Conservation (phyloP, 2,888 invertebrate species). For the Ochropleura plecta region DNA sequence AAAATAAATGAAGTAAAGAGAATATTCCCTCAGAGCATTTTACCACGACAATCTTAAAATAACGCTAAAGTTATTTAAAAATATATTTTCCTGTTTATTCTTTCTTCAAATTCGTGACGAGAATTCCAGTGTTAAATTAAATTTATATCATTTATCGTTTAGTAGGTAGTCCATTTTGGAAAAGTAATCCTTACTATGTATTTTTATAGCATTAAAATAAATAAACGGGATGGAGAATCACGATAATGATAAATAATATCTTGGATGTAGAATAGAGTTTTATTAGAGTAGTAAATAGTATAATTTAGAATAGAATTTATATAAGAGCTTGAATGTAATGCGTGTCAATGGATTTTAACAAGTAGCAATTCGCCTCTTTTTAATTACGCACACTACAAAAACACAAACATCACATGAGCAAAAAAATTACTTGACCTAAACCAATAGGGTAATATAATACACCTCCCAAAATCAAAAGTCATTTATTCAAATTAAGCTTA, state of each 20-base stretch:
- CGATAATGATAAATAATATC: background rate
- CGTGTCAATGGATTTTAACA: background rate
- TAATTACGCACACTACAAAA: background rate
- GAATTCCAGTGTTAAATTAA: background rate
- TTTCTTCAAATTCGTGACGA: background rate
- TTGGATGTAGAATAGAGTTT: background rate
- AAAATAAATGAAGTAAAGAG: slow-evolving; percentile 10
- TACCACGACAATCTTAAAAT: background rate
- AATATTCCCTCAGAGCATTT: background rate
- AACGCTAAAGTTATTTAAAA: background rate
- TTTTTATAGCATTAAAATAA: background rate
- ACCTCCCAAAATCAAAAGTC: background rate
- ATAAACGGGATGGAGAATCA: background rate
- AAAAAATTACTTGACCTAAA: background rate
- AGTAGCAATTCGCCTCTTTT: background rate
- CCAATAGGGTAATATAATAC: background rate
- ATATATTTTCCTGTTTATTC: background rate
- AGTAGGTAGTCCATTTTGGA: background rate
- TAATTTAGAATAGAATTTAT: too few relatives aligned
- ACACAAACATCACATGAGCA: background rate
- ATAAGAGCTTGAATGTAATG: background rate
- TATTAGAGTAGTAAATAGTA: too few relatives aligned
- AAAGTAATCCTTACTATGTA: background rate
- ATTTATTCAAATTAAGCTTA: too few relatives aligned
- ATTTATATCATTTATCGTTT: background rate